Conservation (phyloP, 92 coral and sea anemone species). For the Epizoanthus ramosus region DNA sequence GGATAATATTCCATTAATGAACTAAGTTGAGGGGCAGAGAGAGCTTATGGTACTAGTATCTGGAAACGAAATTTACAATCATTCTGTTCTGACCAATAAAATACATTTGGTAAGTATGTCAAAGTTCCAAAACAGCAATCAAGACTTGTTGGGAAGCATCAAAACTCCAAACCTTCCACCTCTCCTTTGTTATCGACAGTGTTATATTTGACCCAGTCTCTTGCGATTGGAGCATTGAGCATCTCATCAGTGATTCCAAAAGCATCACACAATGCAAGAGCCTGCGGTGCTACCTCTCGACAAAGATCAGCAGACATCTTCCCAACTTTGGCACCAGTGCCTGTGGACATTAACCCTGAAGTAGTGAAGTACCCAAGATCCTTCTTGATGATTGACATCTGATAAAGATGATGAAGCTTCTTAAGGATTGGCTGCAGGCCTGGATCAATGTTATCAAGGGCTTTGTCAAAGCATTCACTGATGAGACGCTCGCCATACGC, state of each 20-base stretch:
- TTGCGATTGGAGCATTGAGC: constrained; percentile 85
- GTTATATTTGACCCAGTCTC: constrained; percentile 88
- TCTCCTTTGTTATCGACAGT: constrained; percentile 79
- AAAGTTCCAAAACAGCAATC: too few species aligned
- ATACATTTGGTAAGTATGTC: too few species aligned
- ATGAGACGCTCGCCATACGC: constrained; percentile 83
- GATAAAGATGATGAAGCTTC: constrained; percentile 73
- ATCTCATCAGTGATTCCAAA: constrained; percentile 75
- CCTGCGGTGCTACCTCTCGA: constrained; percentile 76
- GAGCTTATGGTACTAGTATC: too few species aligned
- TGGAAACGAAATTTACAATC: too few species aligned
- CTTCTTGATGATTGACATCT: constrained; percentile 59
- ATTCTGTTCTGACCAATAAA: too few species aligned
- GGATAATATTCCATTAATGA: too few species aligned
- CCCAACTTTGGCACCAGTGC: constrained; percentile 69
- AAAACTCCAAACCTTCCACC: constrained; percentile 50
- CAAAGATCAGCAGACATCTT: constrained; percentile 80
- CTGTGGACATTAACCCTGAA: constrained; percentile 62
- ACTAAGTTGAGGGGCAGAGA: too few species aligned
- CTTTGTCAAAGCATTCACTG: constrained; percentile 69
- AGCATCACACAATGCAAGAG: constrained; percentile 83
- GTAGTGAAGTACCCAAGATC: constrained; percentile 73
- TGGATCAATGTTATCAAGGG: constrained; percentile 62
- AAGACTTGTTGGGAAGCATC: constrained; percentile 1
- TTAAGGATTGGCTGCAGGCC: constrained; percentile 63